phyloP scores from a whole-genome alignment of 1,140 invertebrate genomes.

The Drosophila arawakana region DNA sequence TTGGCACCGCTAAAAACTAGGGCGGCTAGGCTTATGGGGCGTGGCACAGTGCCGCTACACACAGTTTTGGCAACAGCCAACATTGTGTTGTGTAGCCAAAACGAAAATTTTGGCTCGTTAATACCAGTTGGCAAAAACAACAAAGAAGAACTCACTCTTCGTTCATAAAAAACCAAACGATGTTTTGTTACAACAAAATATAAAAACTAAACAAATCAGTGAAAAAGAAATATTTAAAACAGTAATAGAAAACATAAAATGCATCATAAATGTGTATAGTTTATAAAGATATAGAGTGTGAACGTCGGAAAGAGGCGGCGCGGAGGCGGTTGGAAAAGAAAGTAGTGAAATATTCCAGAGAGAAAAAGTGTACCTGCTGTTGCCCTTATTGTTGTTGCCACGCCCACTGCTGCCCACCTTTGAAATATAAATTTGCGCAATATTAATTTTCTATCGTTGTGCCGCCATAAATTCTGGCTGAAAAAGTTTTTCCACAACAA shows the following conservation, averaged over 20 bases:
- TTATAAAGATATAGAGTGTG: neutral
- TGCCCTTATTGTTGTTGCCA: neutral
- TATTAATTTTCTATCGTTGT: constrained; percentile 58
- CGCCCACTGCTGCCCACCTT: neutral
- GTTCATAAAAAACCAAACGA: constrained; percentile 1
- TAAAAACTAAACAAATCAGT: constrained; percentile 8
- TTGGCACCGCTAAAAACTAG: constrained; percentile 26
- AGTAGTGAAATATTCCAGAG: too few species aligned
- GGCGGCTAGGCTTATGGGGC: neutral
- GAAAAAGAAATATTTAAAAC: constrained; percentile 7
- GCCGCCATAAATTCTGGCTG: constrained; percentile 57
- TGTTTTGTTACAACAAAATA: constrained; percentile 9
- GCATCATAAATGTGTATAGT: constrained; percentile 3
- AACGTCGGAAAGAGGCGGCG: neutral
- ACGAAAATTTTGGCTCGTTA: constrained; percentile 70
- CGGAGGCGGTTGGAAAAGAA: neutral
- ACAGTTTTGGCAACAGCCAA: constrained; percentile 63
- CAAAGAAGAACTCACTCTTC: constrained; percentile 24
- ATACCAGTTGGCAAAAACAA: constrained; percentile 58
- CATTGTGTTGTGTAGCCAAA: constrained; percentile 35
- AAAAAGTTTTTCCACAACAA: constrained; percentile 29
- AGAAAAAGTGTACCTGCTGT: neutral
- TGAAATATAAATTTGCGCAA: constrained; percentile 55
- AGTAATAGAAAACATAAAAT: neutral
- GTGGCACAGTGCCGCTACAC: constrained; percentile 12